A percentile compares a stretch with the other conserved stretches of the same genome.
Evolutionary conservation across 2,113 vertebrate species (phyloP).

Genomic region (Pimephales promelas): DNA sequence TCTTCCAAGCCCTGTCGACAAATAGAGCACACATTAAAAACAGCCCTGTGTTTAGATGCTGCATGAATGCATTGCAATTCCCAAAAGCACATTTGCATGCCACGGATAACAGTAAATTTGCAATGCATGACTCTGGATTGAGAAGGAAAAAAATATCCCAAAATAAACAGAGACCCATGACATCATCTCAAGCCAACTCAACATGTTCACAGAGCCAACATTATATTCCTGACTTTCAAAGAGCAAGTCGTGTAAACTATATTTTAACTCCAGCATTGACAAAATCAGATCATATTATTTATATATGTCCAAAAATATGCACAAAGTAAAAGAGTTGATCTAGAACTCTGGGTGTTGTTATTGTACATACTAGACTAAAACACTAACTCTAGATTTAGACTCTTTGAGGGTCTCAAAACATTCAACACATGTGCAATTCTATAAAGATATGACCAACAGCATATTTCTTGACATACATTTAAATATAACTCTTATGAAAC

Average conservation of each 20-base stretch:
- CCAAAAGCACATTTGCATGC: not conserved
- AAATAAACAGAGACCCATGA: slow-evolving; percentile 36
- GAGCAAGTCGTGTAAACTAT: not conserved
- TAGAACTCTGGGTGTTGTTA: not conserved
- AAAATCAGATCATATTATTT: not conserved
- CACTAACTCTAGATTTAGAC: not conserved
- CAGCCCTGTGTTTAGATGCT: not conserved
- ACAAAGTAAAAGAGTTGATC: not conserved
- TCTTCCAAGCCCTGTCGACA: slow-evolving; percentile 17
- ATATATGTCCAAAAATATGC: not conserved
- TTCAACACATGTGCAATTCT: not conserved
- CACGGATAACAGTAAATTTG: not conserved
- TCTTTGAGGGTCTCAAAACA: not conserved
- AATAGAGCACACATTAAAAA: not conserved
- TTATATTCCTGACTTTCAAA: not conserved
- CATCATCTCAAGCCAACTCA: slow-evolving; percentile 35
- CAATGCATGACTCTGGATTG: slow-evolving; percentile 14
- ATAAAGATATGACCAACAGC: not conserved
- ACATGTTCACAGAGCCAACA: not conserved
- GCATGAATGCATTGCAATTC: not conserved
- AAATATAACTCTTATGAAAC: not conserved
- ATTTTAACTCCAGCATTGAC: not conserved
- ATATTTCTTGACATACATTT: not conserved
- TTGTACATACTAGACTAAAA: not conserved
- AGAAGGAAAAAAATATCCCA: not conserved